These are phyloP conservation scores for Entomobrya multifasciata DNA, from an alignment of 2,888 invertebrate species.

Conservation along the genomic window DNA sequence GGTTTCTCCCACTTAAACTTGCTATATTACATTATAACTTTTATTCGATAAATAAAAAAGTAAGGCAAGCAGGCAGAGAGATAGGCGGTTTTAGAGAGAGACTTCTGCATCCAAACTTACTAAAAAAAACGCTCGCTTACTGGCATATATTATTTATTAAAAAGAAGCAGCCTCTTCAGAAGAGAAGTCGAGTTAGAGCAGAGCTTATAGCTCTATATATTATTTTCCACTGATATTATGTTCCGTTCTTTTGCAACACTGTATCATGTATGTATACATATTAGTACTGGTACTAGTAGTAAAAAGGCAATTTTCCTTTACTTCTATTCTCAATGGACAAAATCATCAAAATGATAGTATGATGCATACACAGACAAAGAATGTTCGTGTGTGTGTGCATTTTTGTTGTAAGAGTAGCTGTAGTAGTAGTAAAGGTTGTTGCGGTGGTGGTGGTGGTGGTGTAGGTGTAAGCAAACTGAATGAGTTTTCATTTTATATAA, in stretches of 20 bases:
- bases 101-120: not conserved
- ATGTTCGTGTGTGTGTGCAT: too few species aligned
- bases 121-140: not conserved
- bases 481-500: constrained; percentile 24
- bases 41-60: not conserved
- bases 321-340: constrained; percentile 46
- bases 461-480: constrained; percentile 26
- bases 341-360: constrained; percentile 26
- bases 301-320: constrained; percentile 39
- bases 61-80: not conserved
- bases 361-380: not conserved
- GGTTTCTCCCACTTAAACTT: constrained; percentile 3
- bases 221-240: not conserved
- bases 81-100: not conserved
- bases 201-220: too few species aligned
- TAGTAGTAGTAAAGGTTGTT: not conserved
- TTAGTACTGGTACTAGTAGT: not conserved
- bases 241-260: not conserved
- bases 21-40: constrained; percentile 4
- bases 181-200: too few species aligned
- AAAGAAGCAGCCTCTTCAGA: not conserved
- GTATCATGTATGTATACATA: not conserved
- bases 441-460: not conserved
- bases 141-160: constrained; percentile 9
- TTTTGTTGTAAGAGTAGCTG: too few species aligned